A percentile compares a stretch with the other conserved stretches of the same genome.
Evolutionary conservation across 92 coral and sea anemone genomes (phyloP).

Genomic region (Muricea muricata): DNA sequence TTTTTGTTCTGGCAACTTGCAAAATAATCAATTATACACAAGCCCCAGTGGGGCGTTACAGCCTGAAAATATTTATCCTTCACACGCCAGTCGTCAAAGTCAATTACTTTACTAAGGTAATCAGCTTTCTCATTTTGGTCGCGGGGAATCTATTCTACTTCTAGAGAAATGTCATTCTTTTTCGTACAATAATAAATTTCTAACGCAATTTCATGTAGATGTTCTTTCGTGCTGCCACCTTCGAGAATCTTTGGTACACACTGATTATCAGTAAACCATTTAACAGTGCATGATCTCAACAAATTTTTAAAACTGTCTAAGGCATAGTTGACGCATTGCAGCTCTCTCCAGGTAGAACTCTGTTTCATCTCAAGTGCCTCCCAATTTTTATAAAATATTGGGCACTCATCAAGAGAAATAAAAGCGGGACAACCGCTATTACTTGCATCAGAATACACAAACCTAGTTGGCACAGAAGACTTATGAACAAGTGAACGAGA

Average conservation of each 20-base stretch:
- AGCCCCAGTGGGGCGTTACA: slow-evolving; percentile 49
- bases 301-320: too few relatives aligned
- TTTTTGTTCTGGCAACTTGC: slow-evolving; percentile 51
- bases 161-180: slow-evolving; percentile 35
- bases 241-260: slow-evolving; percentile 55
- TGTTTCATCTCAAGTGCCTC: slow-evolving; percentile 53
- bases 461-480: slow-evolving; percentile 18
- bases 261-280: slow-evolving; percentile 73
- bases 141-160: slow-evolving; percentile 66
- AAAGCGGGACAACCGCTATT: slow-evolving; percentile 66
- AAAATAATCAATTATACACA: slow-evolving; percentile 59
- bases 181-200: slow-evolving; percentile 44
- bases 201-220: slow-evolving; percentile 58
- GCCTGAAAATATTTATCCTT: slow-evolving; percentile 51
- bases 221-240: slow-evolving; percentile 65
- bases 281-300: too few relatives aligned
- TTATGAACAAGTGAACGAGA: slow-evolving; percentile 20
- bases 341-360: too few relatives aligned
- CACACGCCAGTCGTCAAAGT: slow-evolving; percentile 63
- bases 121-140: slow-evolving; percentile 53
- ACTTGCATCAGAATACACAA: slow-evolving; percentile 73
- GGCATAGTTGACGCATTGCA: too few relatives aligned
- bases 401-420: slow-evolving; percentile 44
- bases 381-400: slow-evolving; percentile 58
- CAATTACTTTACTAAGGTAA: slow-evolving; percentile 59